These are phyloP conservation scores for Proteles cristata DNA, from an alignment of 2,113 vertebrate species.

Conservation along the genomic window DNA sequence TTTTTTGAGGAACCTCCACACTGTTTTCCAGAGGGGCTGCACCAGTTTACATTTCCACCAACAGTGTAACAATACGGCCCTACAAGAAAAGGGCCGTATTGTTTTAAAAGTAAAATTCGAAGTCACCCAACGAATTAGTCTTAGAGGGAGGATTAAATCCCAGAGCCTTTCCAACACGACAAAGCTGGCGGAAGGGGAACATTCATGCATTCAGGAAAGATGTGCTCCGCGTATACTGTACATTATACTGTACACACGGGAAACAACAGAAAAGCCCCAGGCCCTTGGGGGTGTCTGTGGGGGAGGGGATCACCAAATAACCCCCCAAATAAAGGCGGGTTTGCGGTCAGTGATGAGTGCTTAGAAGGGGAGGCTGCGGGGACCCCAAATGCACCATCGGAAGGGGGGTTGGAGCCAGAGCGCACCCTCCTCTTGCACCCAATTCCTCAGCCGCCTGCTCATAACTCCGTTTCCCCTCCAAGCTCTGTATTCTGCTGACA, in stretches of 20 bases:
- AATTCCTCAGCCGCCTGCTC: background rate
- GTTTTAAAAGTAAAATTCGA: background rate
- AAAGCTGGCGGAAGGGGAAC: background rate
- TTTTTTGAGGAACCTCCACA: no score
- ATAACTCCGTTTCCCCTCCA: background rate
- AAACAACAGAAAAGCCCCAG: background rate
- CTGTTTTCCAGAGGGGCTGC: no score
- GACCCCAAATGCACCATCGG: accelerated
- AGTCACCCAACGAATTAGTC: background rate
- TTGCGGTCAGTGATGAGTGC: no score
- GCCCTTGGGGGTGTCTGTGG: background rate
- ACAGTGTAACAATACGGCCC: no score
- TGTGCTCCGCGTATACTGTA: background rate
- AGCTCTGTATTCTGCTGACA: background rate
- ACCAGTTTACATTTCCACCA: no score
- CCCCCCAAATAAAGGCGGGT: background rate
- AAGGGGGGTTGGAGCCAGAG: background rate
- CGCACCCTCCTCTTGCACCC: background rate
- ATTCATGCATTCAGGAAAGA: background rate
- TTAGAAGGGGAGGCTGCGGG: background rate
- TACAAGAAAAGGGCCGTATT: no score
- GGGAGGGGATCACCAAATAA: background rate
- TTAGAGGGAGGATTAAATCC: background rate
- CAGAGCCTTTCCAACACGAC: background rate
- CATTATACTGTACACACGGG: background rate